These are phyloP conservation scores for Falcaria lacertinaria DNA, from an alignment of 2,888 invertebrate genomes.

Conservation along the genomic window DNA sequence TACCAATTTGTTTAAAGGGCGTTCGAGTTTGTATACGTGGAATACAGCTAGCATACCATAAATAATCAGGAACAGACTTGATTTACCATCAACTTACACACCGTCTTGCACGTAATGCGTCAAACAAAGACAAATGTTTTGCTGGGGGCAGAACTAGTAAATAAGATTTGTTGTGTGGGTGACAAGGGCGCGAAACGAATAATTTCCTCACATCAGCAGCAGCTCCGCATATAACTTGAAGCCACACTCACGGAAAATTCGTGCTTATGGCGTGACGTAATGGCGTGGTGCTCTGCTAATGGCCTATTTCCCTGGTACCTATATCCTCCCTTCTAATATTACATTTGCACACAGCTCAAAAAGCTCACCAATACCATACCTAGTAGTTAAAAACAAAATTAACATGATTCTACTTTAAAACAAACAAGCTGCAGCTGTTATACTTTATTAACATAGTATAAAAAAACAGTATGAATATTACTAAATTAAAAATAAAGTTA, in stretches of 20 bases:
- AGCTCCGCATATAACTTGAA: constrained; percentile 22
- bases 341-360: too few species aligned
- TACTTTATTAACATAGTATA: too few species aligned
- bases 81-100: neutral
- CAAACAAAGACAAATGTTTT: constrained; percentile 6
- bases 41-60: too few species aligned
- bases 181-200: constrained; percentile 36
- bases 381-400: too few species aligned
- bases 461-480: too few species aligned
- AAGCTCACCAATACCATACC: too few species aligned
- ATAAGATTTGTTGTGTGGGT: constrained; percentile 18
- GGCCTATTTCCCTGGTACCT: constrained; percentile 22
- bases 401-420: too few species aligned
- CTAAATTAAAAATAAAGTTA: too few species aligned
- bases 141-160: constrained; percentile 15
- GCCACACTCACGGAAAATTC: constrained; percentile 24
- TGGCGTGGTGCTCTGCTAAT: constrained; percentile 23
- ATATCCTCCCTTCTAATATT: neutral
- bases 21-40: too few species aligned
- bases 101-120: neutral
- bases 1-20: too few species aligned
- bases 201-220: constrained; percentile 52
- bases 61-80: neutral
- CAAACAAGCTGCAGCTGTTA: too few species aligned
- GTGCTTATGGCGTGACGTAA: constrained; percentile 27